These are phyloP conservation scores for Frankliniella fusca DNA, from an alignment of 2,888 invertebrate genomes.

Conservation along the genomic window DNA sequence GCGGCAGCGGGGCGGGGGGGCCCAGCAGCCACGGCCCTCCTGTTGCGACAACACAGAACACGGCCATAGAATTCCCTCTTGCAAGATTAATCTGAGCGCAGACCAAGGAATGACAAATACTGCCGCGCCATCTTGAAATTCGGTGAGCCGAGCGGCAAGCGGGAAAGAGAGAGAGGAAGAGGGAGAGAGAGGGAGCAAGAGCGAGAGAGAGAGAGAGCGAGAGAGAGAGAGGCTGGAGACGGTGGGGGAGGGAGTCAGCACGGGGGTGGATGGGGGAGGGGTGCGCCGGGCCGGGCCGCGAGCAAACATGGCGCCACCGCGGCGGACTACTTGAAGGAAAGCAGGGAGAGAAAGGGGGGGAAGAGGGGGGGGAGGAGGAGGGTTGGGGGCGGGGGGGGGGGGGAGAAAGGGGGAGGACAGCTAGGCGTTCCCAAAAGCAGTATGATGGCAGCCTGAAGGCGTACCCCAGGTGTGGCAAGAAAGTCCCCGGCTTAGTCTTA, in stretches of 20 bases:
- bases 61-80: constrained; percentile 24
- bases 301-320: background rate
- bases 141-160: background rate
- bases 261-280: background rate
- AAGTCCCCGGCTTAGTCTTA: constrained; percentile 25
- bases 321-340: too few relatives aligned
- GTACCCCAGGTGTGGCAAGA: constrained; percentile 11
- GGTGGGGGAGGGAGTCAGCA: background rate
- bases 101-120: constrained; percentile 20
- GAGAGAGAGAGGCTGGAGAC: background rate
- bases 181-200: background rate
- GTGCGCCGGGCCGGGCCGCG: background rate
- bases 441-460: background rate
- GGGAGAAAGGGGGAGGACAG: background rate
- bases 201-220: background rate
- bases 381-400: background rate
- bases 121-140: constrained; percentile 17
- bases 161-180: background rate
- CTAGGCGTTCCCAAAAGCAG: too few relatives aligned
- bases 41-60: constrained; percentile 7
- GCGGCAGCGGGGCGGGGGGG: background rate
- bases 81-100: constrained; percentile 23
- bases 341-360: too few relatives aligned
- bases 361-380: too few relatives aligned
- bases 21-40: background rate